Percentiles rank a stretch among this genome's conserved stretches.
Evolutionary conservation across 2,113 vertebrate species (phyloP).

Genomic region (Atrichornis clamosus): DNA sequence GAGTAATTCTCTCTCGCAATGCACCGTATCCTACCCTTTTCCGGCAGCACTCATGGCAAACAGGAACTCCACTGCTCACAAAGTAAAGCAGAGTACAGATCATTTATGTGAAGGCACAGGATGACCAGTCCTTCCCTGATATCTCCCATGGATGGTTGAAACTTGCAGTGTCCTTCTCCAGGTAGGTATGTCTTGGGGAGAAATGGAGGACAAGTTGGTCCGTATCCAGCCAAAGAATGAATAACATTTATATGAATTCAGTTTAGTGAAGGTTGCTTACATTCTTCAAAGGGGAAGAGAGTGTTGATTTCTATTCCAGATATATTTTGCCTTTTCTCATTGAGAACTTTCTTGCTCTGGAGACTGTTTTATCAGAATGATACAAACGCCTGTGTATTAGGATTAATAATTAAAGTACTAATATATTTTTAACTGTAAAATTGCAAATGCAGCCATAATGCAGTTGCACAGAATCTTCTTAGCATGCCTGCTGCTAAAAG

Average conservation of each 20-base stretch:
- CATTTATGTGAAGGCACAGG: neutral
- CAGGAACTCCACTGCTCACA: neutral
- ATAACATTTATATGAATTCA: neutral
- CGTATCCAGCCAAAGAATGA: neutral
- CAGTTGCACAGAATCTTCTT: neutral
- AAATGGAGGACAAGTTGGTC: neutral
- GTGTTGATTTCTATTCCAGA: neutral
- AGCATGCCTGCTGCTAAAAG: neutral
- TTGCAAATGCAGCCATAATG: neutral
- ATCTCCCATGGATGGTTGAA: fast-evolving
- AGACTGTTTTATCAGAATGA: neutral
- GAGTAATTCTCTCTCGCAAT: fast-evolving
- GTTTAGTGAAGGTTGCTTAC: neutral
- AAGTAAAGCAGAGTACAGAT: neutral
- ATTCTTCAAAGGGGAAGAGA: neutral
- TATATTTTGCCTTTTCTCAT: neutral
- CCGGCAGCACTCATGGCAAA: neutral
- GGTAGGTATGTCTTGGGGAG: neutral
- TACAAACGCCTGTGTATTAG: neutral
- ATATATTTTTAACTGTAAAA: conserved; percentile 28
- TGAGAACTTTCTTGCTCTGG: neutral
- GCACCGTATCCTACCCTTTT: neutral
- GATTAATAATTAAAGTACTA: conserved; percentile 24
- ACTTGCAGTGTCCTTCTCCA: neutral
- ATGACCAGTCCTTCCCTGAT: neutral